A percentile compares a stretch with the other conserved stretches of the same genome.
phyloP scores from a whole-genome alignment of 2,113 vertebrate species.

The Nibea albiflora region DNA sequence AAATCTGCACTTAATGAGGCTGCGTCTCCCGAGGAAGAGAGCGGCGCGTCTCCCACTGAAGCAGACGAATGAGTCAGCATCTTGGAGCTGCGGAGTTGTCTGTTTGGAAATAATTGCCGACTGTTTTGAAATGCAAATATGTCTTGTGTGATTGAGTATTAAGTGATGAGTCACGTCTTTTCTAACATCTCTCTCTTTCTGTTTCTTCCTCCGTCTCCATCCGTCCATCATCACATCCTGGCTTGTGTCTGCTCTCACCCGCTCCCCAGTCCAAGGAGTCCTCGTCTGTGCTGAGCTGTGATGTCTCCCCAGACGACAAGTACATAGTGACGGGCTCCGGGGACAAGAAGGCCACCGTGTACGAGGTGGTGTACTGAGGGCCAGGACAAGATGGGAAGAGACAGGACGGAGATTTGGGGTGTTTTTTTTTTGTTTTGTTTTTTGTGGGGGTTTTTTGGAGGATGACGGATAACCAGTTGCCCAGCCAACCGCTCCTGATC shows the following conservation, averaged over 20 bases:
- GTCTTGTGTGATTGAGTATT: conserved; percentile 64
- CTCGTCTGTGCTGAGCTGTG: conserved; percentile 88
- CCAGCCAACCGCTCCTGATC: conserved; percentile 53
- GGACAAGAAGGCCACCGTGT: conserved; percentile 91
- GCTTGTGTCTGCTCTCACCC: neutral
- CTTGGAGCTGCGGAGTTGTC: conserved; percentile 45
- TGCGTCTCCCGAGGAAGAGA: conserved; percentile 1
- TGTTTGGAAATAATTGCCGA: conserved; percentile 72
- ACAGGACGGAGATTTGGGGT: conserved; percentile 43
- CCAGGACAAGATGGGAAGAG: conserved; percentile 37
- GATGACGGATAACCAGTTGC: conserved; percentile 18
- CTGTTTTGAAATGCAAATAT: conserved; percentile 78
- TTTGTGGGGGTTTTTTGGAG: neutral
- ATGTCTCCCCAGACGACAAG: conserved; percentile 88
- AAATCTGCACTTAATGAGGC: conserved; percentile 68
- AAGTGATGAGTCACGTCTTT: conserved; percentile 69
- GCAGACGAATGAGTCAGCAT: conserved; percentile 71
- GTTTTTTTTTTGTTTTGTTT: neutral
- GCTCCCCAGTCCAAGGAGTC: conserved; percentile 88
- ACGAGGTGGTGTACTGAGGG: conserved; percentile 90
- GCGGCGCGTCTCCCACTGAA: conserved; percentile 32
- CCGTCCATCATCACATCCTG: conserved; percentile 2
- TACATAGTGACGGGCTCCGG: conserved; percentile 90
- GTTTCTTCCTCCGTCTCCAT: conserved; percentile 50
- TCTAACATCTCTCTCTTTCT: conserved; percentile 54